Base-by-base conservation (phyloP, 2,888 invertebrate species). In the Megamerina dolium region DNA sequence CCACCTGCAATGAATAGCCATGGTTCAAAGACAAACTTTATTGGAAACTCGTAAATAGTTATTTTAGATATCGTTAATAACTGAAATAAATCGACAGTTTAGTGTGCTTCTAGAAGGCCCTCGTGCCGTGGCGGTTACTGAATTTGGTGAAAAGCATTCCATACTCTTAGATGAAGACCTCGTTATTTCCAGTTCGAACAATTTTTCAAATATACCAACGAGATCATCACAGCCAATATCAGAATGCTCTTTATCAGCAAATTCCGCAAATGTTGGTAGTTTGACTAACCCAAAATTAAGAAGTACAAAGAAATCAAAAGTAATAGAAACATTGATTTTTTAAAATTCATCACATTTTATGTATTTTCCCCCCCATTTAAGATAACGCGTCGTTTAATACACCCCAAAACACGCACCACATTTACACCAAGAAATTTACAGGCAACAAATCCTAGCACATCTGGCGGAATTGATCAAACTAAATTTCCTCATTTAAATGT, bases 11-110 rank as follows among this genome's bases (percentile, higher is more conserved):
- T 37, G 37, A 36, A 37, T n/a, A 43, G 27, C 29, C 48, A 46
- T 4, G 39, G 16, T 6, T 52, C 52, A 2, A 50, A 46, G 20
- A 49, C 45, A 4, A 54, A 51, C 37, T 54, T 54, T 30, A 52
- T 54, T 20, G 48, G 42, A 20, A 48, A 49, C 16, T 34, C 40
- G 54, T 54, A 38, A 48, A 48, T 41, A 13, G 12, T 3, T 10
- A 5, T 18, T 21, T 12, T 9, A 6, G 32, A 10, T 26, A 19
- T 37, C 9, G 20, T 4, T 1, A 4, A 13, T 3, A 6, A 33
- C 12, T 16, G 6, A 13, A 4, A 18, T 30, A n/a, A 4, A 29
- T 9, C 3, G 13, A 8, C 3, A 31, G 14, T 23, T 26, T 31
- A 48, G 50, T 2, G 23, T 43, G 17, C 8, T 49, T 8, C 27